Percentiles rank a stretch among this genome's conserved stretches.
phyloP scores from a whole-genome alignment of 2,797 vertebrate species.

The Notolepis coatsorum region DNA sequence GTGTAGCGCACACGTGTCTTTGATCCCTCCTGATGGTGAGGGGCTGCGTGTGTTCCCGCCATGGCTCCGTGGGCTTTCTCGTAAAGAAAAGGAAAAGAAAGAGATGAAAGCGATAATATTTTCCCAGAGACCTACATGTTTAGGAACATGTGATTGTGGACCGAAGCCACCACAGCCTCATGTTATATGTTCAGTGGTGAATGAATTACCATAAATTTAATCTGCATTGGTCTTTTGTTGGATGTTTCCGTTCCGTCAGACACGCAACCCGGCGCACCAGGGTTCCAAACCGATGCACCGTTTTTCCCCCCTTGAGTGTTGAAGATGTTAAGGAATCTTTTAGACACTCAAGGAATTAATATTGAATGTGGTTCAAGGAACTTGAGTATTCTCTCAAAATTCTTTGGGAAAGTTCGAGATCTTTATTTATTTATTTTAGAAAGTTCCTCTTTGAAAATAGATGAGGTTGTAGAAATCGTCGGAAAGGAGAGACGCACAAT shows the following conservation, averaged over 20 bases:
- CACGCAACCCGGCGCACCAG: background rate
- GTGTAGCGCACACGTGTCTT: constrained; percentile 16
- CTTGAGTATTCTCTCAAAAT: too few species aligned
- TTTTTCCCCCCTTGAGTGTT: too few species aligned
- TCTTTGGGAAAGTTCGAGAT: too few species aligned
- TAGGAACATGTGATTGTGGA: background rate
- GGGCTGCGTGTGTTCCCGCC: constrained; percentile 3
- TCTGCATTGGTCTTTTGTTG: background rate
- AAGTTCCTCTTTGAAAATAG: too few species aligned
- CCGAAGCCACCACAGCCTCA: background rate
- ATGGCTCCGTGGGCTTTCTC: background rate
- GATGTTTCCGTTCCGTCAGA: constrained; percentile 3
- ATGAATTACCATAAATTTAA: background rate
- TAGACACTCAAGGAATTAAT: background rate
- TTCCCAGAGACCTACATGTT: background rate
- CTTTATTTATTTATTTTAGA: too few species aligned
- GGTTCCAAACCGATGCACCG: too few species aligned
- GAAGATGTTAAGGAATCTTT: background rate
- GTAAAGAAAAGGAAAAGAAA: too few species aligned
- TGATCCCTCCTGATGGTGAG: background rate
- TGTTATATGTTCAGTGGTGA: background rate
- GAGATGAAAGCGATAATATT: background rate
- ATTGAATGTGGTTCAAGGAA: too few species aligned
- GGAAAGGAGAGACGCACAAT: too few species aligned
- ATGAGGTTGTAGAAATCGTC: too few species aligned